These are phyloP conservation scores for Coregonus clupeaformis DNA, from an alignment of 2,113 vertebrate species.

Conservation along the genomic window DNA sequence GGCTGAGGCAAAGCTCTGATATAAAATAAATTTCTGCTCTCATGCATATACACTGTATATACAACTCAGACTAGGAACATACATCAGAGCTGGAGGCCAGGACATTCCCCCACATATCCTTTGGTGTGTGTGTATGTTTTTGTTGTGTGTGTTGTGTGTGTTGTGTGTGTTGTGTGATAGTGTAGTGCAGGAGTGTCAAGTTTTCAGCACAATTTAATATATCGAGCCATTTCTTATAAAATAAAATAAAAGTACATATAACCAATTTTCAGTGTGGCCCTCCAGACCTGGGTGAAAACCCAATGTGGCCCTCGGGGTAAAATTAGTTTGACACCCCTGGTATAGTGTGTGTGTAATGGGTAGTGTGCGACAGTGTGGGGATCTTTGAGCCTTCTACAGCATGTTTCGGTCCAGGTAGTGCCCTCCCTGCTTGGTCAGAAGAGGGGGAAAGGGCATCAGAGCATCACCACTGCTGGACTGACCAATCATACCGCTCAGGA, in stretches of 20 bases:
- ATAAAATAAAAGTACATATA: too few relatives aligned
- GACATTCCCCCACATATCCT: conserved; percentile 45
- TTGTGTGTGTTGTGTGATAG: neutral
- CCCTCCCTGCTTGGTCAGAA: conserved; percentile 58
- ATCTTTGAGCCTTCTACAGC: conserved; percentile 49
- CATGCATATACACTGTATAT: conserved; percentile 36
- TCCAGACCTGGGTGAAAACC: conserved; percentile 29
- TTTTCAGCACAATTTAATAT: too few relatives aligned
- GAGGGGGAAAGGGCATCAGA: conserved; percentile 56
- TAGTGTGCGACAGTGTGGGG: conserved; percentile 1
- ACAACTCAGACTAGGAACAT: conserved; percentile 59
- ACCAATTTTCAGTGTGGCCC: conserved; percentile 16
- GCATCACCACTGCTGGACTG: conserved; percentile 57
- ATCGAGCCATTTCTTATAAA: too few relatives aligned
- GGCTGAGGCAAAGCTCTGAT: conserved; percentile 67
- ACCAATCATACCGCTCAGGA: conserved; percentile 67
- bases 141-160: conserved; percentile 1
- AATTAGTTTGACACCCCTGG: too few relatives aligned
- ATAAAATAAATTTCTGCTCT: conserved; percentile 71
- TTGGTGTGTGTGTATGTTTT: conserved; percentile 9
- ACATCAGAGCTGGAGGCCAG: conserved; percentile 35
- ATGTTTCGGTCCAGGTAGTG: conserved; percentile 65
- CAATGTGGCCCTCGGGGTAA: too few relatives aligned
- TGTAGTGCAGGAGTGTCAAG: neutral
- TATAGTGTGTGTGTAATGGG: neutral